Base-by-base conservation (phyloP, 2,888 invertebrate genomes). In the Neuroscelio doddi region DNA sequence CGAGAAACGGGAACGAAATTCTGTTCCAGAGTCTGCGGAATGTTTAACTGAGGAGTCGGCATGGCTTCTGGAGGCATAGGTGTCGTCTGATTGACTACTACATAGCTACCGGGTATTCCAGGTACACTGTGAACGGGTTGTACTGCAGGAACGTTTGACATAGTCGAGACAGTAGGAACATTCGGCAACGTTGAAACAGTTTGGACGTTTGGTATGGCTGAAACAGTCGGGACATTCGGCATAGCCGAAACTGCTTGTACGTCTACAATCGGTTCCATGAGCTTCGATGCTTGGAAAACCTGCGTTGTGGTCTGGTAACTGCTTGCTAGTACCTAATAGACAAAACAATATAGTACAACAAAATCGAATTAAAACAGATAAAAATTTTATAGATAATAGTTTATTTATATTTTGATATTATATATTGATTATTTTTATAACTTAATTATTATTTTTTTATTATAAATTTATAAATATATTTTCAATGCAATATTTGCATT, bases 291-390 rank as follows among this genome's bases (percentile, higher is more conserved):
- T 86, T 94, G 93, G 84, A 93, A 93, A 27, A 93, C 93, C 86
- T 92, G 92, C 0, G 94, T 94, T 0, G 92, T 92, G 1, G 94
- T 94, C 12, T 94, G 93, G 80, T 93, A 94, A 79, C 93, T 93
- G 75, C 93, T 93, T 51, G 93, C 92, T 24, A 93, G 86, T 1
- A 93, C 91, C 67, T 47, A 14, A 5, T 16, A 45, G 7, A 21
- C 5, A 21, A 21, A n/a, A n/a, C n/a, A n/a, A n/a, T n/a, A n/a
- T n/a, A n/a, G n/a, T n/a, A n/a, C n/a, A n/a, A n/a, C n/a, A n/a
- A n/a, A n/a, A n/a, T n/a, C n/a, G n/a, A n/a, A n/a, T n/a, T n/a
- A n/a, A n/a, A n/a, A n/a, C n/a, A n/a, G n/a, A n/a, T n/a, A n/a
- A n/a, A n/a, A n/a, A n/a, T n/a, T n/a, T n/a, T n/a, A n/a, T n/a